Evolutionary conservation across 2,113 vertebrate species (phyloP).

Genomic region (Ciconia maguari): DNA sequence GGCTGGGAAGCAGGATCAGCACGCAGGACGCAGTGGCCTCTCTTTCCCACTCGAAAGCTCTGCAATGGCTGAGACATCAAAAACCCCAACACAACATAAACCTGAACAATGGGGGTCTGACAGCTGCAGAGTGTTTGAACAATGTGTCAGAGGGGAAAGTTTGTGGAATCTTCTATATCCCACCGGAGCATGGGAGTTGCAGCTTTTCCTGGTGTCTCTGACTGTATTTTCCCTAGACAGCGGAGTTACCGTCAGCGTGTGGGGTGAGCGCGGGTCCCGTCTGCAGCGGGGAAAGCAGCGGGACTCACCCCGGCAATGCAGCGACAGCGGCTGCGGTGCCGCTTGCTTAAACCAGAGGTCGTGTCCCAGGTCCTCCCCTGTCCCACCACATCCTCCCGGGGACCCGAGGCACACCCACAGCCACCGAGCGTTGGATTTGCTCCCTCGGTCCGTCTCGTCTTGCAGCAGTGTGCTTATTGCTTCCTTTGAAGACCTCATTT

Average conservation of each 20-base stretch:
- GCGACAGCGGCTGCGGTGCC: rapidly evolving
- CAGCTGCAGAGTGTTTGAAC: conserved; percentile 36
- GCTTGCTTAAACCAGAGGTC: not conserved
- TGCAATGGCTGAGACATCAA: not conserved
- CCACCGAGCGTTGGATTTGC: not conserved
- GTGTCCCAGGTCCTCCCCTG: not conserved
- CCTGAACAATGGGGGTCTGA: not conserved
- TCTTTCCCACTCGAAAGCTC: not conserved
- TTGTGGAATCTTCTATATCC: not conserved
- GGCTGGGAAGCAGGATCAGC: not conserved
- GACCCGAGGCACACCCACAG: not conserved
- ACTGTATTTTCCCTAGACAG: not conserved
- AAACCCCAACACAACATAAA: not conserved
- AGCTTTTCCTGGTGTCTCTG: not conserved
- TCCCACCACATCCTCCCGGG: not conserved
- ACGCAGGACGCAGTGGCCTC: not conserved
- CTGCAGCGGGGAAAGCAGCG: not conserved
- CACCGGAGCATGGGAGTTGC: not conserved
- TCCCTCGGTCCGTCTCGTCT: not conserved
- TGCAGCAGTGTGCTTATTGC: not conserved
- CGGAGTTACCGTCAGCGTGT: rapidly evolving
- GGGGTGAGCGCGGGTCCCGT: not conserved
- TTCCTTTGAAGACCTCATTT: not conserved
- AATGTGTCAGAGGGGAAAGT: not conserved
- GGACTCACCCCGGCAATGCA: not conserved